phyloP scores from a whole-genome alignment of 2,113 vertebrate genomes.

The Malurus elegans region DNA sequence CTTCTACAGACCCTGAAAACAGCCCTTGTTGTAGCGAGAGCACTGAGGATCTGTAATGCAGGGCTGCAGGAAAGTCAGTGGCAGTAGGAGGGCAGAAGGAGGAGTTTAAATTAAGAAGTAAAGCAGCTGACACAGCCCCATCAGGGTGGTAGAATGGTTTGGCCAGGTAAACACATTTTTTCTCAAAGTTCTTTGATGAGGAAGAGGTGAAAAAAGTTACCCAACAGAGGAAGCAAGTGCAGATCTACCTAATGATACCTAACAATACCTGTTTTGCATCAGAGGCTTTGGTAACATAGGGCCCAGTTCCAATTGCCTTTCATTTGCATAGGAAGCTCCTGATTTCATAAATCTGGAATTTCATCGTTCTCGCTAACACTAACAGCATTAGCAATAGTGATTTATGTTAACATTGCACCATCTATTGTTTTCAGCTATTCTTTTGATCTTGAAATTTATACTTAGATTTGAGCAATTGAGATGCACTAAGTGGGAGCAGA shows the following conservation, averaged over 20 bases:
- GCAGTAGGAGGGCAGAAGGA: neutral
- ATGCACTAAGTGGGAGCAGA: neutral
- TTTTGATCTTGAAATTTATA: neutral
- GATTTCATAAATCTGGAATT: neutral
- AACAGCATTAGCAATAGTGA: neutral
- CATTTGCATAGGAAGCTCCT: neutral
- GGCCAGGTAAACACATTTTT: neutral
- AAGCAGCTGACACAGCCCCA: neutral
- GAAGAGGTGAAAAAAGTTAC: neutral
- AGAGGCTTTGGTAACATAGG: neutral
- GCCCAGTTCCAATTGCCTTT: neutral
- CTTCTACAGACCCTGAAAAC: neutral
- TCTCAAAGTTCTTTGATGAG: neutral
- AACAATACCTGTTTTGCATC: neutral
- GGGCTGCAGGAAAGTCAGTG: neutral
- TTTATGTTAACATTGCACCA: neutral
- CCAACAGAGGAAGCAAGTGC: neutral
- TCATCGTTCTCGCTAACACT: neutral
- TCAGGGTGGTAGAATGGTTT: fast-evolving
- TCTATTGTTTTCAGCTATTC: neutral
- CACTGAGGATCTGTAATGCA: neutral
- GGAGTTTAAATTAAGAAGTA: neutral
- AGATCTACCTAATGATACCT: neutral
- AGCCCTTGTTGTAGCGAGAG: fast-evolving
- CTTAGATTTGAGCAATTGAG: neutral